These are phyloP conservation scores for Neolamprologus longior DNA, from an alignment of 2,113 vertebrate genomes.

Conservation along the genomic window DNA sequence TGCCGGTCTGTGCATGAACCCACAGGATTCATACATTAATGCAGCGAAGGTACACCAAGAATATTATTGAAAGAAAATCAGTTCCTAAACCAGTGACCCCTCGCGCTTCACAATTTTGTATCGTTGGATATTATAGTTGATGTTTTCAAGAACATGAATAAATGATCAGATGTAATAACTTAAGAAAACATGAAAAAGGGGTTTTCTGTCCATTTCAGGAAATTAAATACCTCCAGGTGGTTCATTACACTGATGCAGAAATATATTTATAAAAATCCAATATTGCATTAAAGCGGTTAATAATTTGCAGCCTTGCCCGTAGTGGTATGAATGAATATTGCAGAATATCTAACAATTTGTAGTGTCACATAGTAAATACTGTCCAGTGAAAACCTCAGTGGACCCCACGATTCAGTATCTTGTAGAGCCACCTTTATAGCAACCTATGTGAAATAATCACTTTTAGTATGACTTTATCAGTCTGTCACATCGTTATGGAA, in stretches of 20 bases:
- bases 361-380: not conserved
- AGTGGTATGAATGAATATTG: not conserved
- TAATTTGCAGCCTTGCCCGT: not conserved
- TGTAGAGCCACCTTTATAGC: not conserved
- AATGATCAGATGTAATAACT: not conserved
- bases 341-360: not conserved
- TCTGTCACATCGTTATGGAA: not conserved
- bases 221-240: not conserved
- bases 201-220: not conserved
- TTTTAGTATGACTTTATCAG: not conserved
- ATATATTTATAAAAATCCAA: not conserved
- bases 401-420: not conserved
- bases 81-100: not conserved
- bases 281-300: not conserved
- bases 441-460: not conserved
- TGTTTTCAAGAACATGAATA: not conserved
- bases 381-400: not conserved
- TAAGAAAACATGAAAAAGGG: not conserved
- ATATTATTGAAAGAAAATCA: not conserved
- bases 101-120: not conserved
- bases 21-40: not conserved
- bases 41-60: not conserved
- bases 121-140: not conserved
- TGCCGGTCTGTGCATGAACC: not conserved
- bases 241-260: not conserved